Conservation (phyloP, 1,140 invertebrate species). For the Heliconius congener region DNA sequence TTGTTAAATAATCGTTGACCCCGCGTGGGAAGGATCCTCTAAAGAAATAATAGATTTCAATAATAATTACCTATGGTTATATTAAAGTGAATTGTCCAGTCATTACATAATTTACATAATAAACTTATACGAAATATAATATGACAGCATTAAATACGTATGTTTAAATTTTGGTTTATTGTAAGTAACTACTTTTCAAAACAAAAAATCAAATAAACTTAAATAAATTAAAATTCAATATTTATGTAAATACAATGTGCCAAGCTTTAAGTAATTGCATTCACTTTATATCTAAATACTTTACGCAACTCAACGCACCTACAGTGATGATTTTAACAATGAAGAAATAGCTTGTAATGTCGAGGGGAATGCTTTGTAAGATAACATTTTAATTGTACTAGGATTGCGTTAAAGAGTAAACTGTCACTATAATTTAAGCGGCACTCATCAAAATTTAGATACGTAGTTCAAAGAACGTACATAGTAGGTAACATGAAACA, state of each 20-base stretch:
- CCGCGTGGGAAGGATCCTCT: conserved; percentile 42
- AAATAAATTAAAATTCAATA: too few relatives aligned
- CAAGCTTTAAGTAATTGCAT: neutral
- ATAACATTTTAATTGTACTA: neutral
- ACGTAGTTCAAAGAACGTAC: too few relatives aligned
- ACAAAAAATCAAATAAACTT: too few relatives aligned
- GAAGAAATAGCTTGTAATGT: neutral
- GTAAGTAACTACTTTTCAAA: too few relatives aligned
- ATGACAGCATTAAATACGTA: neutral
- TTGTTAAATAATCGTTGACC: conserved; percentile 52
- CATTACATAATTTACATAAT: conserved; percentile 19
- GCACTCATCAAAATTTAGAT: too few relatives aligned
- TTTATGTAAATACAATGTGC: too few relatives aligned
- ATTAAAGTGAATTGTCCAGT: conserved; percentile 18
- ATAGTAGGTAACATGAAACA: neutral
- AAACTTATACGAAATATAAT: neutral
- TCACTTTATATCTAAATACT: neutral
- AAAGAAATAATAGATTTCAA: conserved; percentile 27
- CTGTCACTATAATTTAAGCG: neutral
- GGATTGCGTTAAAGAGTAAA: neutral
- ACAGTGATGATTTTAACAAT: neutral
- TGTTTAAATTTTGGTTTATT: too few relatives aligned
- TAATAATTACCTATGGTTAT: conserved; percentile 19
- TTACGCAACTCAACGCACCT: neutral
- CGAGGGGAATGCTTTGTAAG: neutral